Evolutionary conservation across 2,113 vertebrate species (phyloP).

Genomic region (Fukomys damarensis): DNA sequence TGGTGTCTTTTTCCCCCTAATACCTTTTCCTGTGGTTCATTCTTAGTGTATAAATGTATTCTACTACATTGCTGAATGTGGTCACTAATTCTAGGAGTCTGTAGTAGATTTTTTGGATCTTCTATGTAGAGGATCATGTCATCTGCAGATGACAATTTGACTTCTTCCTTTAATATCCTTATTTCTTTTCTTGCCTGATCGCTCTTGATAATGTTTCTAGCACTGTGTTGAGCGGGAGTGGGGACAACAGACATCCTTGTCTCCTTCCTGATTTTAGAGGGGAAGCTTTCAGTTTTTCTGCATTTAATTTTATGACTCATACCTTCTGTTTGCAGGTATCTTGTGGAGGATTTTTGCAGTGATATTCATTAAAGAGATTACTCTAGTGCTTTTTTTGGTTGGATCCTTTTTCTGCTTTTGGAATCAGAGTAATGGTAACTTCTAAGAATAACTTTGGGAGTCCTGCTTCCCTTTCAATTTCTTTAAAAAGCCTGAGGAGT

Average conservation of each 20-base stretch:
- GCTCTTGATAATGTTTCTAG: not conserved
- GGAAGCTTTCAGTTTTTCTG: not conserved
- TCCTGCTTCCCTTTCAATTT: not conserved
- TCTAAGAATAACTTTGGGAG: not conserved
- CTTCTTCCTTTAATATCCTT: not conserved
- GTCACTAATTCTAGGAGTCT: not conserved
- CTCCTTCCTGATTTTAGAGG: not conserved
- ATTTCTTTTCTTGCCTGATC: not conserved
- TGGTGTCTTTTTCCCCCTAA: not conserved
- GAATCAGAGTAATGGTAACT: not conserved
- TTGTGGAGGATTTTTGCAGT: not conserved
- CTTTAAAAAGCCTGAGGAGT: not conserved
- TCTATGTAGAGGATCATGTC: not conserved
- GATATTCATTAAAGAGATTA: not conserved
- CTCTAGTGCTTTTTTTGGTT: not conserved
- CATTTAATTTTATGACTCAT: not conserved
- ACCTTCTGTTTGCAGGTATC: not conserved
- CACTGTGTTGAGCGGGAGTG: not conserved
- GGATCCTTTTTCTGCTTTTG: not conserved
- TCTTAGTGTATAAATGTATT: not conserved
- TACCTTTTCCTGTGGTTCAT: not conserved
- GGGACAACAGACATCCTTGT: not conserved
- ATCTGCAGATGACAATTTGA: not conserved
- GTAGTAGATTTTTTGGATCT: not conserved
- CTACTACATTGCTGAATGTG: not conserved